Evolutionary conservation across 2,888 invertebrate species (phyloP), one percentile per base, ranked within the genome.

Genomic region (Papilio elwesi): DNA sequence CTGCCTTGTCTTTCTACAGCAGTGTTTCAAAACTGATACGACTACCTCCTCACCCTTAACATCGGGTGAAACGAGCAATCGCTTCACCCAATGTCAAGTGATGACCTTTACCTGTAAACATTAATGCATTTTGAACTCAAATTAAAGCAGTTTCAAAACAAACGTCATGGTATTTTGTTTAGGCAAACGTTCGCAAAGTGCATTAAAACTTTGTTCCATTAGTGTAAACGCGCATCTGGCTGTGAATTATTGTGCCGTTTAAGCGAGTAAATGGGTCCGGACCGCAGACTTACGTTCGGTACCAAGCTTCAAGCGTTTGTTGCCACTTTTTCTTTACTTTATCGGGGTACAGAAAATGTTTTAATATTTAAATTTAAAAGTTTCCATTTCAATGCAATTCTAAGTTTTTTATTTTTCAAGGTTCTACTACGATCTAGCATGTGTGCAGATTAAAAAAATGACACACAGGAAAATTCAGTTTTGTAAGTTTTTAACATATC

Each of bases 171-270:
- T 36, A 53, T 53, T 52, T 52, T 51, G 62, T 12, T 64, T 64
- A 43, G 52, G 15, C 52, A 47, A 67, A 67, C 66, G 52, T 62
- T 71, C 43, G 11, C 49, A 47, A 52, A 71, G 47, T 71, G 67
- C 72, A 72, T 68, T 62, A 63, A 48, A 68, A 68, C 53, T 72
- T 71, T 68, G 72, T 63, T 68, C 72, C 72, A 72, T 72, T 72
- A 68, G 67, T 68, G 72, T 48, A 62, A 67, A 71, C 38, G 65
- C 70, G 70, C 59, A 26, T 48, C 68, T 53, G 47, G 53, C 72
- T 63, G 63, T 53, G 55, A 68, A 72, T 72, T 64, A 68, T 59
- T 72, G 72, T 53, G 63, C 12, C 68, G 63, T 68, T 72, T 62
- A 63, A 49, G 63, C 47, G 52, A 63, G 68, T 63, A 72, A 72